Conservation (phyloP, 2,113 vertebrate species). For the Verasper variegatus region DNA sequence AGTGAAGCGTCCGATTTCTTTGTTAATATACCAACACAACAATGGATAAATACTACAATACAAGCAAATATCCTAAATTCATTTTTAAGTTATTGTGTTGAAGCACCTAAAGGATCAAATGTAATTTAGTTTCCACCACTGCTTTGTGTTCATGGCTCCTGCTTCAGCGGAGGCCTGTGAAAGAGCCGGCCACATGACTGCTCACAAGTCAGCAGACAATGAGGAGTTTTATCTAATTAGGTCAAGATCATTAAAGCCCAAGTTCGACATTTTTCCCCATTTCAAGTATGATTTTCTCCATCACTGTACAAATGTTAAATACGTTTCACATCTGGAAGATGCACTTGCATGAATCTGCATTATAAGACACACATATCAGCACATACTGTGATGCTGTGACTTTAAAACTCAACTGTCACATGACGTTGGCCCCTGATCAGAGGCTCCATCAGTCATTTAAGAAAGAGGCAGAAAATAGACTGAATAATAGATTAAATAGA, state of each 20-base stretch:
- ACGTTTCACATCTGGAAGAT: background rate
- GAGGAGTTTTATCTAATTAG: conserved; percentile 55
- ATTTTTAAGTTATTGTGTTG: background rate
- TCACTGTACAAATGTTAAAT: background rate
- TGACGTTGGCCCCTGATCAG: background rate
- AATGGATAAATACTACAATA: background rate
- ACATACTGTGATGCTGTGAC: background rate
- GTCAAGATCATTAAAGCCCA: conserved; percentile 4
- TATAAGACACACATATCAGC: background rate
- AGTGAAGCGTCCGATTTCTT: background rate
- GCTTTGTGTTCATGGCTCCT: background rate
- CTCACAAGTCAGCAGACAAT: conserved; percentile 23
- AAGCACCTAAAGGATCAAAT: background rate
- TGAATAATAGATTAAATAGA: background rate
- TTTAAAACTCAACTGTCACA: background rate
- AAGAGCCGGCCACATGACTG: conserved; percentile 64
- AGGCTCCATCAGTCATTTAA: accelerated
- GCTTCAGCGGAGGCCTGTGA: no score
- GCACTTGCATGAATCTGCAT: background rate
- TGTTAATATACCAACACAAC: background rate
- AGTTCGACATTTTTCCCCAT: background rate
- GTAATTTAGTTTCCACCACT: background rate
- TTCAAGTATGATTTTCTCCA: background rate
- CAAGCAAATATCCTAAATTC: background rate
- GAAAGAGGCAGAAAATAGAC: background rate